Evolutionary conservation across 2,797 vertebrate genomes (phyloP).

Genomic region (Sandelia bainsii): DNA sequence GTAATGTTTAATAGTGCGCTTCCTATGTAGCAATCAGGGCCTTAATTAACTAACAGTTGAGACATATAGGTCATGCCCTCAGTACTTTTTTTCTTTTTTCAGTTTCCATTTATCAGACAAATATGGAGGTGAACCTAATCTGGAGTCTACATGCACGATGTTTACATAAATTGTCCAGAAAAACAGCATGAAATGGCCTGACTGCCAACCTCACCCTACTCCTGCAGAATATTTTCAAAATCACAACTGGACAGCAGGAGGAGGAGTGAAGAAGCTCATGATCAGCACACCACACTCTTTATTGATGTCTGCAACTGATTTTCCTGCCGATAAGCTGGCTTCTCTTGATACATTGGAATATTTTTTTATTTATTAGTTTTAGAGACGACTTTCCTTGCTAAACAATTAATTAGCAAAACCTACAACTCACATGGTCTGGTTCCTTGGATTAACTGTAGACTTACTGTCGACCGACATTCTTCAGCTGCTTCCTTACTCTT

Average conservation of each 20-base stretch:
- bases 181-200: not conserved
- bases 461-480: not conserved
- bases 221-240: not conserved
- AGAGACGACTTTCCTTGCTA: not conserved
- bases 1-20: not conserved
- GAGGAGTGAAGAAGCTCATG: slow-evolving; percentile 1
- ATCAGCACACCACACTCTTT: not conserved
- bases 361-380: not conserved
- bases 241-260: not conserved
- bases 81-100: not conserved
- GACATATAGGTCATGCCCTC: not conserved
- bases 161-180: not conserved
- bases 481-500: not conserved
- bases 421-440: not conserved
- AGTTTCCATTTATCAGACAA: not conserved
- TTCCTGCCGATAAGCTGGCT: not conserved
- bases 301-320: not conserved
- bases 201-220: not conserved
- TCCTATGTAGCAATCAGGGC: not conserved
- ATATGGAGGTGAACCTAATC: not conserved
- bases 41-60: too few relatives aligned
- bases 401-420: not conserved
- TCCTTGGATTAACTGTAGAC: not conserved
- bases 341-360: not conserved
- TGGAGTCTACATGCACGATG: not conserved